Percentiles rank a stretch among this genome's conserved stretches.
These are phyloP conservation scores for Hoplodrina ambigua DNA, from an alignment of 2,888 invertebrate genomes.

Conservation along the genomic window DNA sequence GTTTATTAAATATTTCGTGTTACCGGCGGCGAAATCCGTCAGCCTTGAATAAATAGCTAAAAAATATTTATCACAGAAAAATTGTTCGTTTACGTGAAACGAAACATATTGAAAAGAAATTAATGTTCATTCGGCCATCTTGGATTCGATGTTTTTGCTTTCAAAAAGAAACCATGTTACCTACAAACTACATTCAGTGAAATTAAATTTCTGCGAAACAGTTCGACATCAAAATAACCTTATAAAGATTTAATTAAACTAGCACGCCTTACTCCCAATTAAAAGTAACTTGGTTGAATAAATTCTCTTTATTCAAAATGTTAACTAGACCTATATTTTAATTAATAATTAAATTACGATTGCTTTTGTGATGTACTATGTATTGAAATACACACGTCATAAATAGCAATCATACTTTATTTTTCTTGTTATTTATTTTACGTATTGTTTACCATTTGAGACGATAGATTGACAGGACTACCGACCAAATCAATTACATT, in stretches of 20 bases:
- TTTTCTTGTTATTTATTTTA: conserved; percentile 4
- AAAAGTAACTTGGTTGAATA: conserved; percentile 33
- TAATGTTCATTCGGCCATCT: conserved; percentile 1
- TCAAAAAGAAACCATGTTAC: not conserved
- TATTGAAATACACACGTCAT: not conserved
- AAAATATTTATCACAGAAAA: not conserved
- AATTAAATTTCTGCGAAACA: not conserved
- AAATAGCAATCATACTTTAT: not conserved
- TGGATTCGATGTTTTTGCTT: conserved; percentile 8
- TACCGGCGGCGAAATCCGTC: not conserved
- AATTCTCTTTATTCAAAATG: conserved; percentile 29
- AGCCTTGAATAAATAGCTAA: not conserved
- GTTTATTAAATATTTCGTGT: not conserved
- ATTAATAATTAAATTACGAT: conserved; percentile 3
- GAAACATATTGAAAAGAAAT: conserved; percentile 1
- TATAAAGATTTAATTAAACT: conserved; percentile 2
- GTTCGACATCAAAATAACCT: not conserved
- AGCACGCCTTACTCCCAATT: conserved; percentile 17
- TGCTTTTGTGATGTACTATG: too few species aligned
- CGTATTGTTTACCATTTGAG: not conserved
- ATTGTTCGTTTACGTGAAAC: not conserved
- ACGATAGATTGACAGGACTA: too few species aligned
- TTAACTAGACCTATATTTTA: conserved; percentile 3
- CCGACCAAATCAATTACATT: too few species aligned
- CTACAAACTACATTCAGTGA: not conserved